Evolutionary conservation across 2,113 vertebrate genomes (phyloP).

Genomic region (Vombatus ursinus): DNA sequence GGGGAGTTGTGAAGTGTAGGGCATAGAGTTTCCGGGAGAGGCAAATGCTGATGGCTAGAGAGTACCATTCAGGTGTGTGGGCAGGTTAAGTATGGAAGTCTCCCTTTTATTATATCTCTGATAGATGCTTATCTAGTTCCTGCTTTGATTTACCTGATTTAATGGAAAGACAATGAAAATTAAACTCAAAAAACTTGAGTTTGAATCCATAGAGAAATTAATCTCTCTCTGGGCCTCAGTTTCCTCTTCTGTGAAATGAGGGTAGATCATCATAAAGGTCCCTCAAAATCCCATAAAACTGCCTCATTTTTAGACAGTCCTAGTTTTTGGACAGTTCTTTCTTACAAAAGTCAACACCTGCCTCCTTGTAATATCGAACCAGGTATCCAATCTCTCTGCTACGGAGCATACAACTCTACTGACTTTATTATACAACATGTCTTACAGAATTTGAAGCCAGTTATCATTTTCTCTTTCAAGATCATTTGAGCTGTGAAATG

Average conservation of each 20-base stretch:
- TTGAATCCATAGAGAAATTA: background rate
- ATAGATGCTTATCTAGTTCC: background rate
- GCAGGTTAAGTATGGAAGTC: background rate
- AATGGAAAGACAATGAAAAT: background rate
- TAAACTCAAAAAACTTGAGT: background rate
- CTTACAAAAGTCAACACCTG: too few species aligned
- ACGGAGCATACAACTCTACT: too few species aligned
- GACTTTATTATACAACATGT: background rate
- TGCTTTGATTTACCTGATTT: background rate
- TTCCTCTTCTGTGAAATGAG: too few species aligned
- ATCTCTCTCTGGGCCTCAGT: too few species aligned
- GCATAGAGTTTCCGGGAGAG: background rate
- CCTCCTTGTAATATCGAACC: too few species aligned
- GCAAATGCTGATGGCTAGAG: background rate
- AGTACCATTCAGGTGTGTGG: background rate
- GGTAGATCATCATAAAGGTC: too few species aligned
- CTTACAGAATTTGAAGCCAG: background rate
- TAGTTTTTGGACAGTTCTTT: too few species aligned
- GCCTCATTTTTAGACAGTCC: too few species aligned
- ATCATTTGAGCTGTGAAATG: too few species aligned
- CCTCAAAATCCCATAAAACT: too few species aligned
- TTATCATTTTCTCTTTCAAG: background rate
- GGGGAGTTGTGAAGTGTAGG: background rate
- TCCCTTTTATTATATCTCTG: background rate
- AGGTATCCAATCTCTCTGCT: too few species aligned